Conservation (phyloP, 2,888 invertebrate species). For the Cephus spinipes region DNA sequence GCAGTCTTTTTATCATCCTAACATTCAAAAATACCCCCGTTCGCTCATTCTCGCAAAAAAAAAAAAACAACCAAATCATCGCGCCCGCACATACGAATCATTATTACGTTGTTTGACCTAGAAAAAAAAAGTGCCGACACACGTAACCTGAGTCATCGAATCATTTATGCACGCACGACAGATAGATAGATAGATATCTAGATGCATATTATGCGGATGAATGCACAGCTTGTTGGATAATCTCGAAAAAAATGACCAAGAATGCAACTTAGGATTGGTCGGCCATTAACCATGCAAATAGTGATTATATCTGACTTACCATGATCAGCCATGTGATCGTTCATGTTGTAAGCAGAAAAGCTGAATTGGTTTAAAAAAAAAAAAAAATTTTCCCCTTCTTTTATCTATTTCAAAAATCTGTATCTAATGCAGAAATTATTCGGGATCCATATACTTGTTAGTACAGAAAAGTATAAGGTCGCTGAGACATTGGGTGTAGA, state of each 20-base stretch:
- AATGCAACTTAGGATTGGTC: neutral
- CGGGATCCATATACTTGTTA: neutral
- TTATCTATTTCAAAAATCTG: neutral
- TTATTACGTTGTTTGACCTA: neutral
- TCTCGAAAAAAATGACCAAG: neutral
- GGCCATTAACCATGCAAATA: neutral
- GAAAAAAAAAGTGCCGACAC: neutral
- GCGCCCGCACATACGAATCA: neutral
- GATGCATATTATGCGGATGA: conserved; percentile 15
- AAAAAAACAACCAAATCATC: neutral
- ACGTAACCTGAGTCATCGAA: neutral
- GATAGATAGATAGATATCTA: neutral
- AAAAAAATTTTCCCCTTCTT: neutral
- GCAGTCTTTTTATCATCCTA: neutral
- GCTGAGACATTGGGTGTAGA: conserved; percentile 66
- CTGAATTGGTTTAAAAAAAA: neutral
- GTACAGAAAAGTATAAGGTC: conserved; percentile 52
- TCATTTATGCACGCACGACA: neutral
- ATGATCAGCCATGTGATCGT: neutral
- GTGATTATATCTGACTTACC: neutral
- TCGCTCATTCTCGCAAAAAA: neutral
- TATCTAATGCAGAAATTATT: neutral
- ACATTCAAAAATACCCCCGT: neutral
- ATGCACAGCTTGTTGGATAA: conserved; percentile 18
- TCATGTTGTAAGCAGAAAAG: neutral